Evolutionary conservation across 2,888 invertebrate species (phyloP).

Genomic region (Deilephila porcellus): DNA sequence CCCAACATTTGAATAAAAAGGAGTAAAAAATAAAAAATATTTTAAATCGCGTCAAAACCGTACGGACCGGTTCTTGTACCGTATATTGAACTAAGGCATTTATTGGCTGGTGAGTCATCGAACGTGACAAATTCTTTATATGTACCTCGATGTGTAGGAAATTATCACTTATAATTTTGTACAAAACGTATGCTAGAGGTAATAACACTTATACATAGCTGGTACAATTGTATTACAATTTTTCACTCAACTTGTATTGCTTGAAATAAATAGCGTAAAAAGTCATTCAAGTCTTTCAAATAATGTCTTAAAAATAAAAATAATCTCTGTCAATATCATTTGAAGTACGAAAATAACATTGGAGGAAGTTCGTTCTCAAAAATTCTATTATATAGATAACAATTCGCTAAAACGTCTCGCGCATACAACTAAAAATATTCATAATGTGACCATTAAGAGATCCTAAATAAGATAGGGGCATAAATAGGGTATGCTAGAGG

Average conservation of each 20-base stretch:
- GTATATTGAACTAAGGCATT: constrained; percentile 29
- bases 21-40: constrained; percentile 15
- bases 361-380: too few relatives aligned
- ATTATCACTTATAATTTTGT: neutral
- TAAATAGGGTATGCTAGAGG: neutral
- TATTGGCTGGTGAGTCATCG: constrained; percentile 20
- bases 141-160: neutral
- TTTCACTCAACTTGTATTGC: too few relatives aligned
- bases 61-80: constrained; percentile 17
- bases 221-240: too few relatives aligned
- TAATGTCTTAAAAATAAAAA: too few relatives aligned
- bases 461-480: neutral
- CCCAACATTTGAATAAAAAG: constrained; percentile 14
- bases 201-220: neutral
- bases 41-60: constrained; percentile 7
- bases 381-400: too few relatives aligned
- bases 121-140: neutral
- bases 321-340: too few relatives aligned
- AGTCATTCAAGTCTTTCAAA: too few relatives aligned
- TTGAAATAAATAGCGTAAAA: too few relatives aligned
- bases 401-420: too few relatives aligned
- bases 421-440: neutral
- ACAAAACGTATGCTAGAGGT: neutral
- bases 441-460: neutral
- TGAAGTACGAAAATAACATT: too few relatives aligned